Evolutionary conservation across 2,888 invertebrate species (phyloP).

Genomic region (Tinea pellionella): DNA sequence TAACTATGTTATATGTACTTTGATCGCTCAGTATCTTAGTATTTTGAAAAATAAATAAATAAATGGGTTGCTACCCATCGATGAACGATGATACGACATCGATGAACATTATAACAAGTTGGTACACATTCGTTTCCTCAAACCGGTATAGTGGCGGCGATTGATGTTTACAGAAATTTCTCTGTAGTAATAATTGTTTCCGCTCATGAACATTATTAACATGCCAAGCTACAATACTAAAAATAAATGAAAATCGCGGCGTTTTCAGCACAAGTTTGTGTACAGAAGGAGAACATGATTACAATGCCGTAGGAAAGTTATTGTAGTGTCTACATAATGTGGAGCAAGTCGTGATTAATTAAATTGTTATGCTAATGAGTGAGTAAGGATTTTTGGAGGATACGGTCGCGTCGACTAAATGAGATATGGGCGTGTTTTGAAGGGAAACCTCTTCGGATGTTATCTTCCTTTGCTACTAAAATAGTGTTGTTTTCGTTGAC

Average conservation of each 20-base stretch:
- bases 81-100: no score
- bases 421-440: slow-evolving; percentile 3
- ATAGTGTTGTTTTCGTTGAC: neutral
- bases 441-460: slow-evolving; percentile 6
- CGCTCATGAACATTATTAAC: no score
- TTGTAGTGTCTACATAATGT: slow-evolving; percentile 13
- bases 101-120: no score
- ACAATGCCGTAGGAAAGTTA: slow-evolving; percentile 11
- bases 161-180: no score
- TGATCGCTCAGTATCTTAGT: no score
- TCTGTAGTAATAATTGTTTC: no score
- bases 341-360: slow-evolving; percentile 42
- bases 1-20: no score
- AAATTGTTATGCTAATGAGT: slow-evolving; percentile 56
- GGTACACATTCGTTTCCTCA: no score
- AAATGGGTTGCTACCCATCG: no score
- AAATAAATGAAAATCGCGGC: neutral
- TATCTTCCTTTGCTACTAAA: neutral
- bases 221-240: no score
- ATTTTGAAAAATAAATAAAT: no score
- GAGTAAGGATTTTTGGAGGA: slow-evolving; percentile 47
- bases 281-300: neutral
- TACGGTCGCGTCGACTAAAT: slow-evolving; percentile 19
- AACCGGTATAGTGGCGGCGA: no score
- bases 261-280: neutral